Evolutionary conservation across 2,113 vertebrate species (phyloP).

Genomic region (Rhinoderma darwinii): DNA sequence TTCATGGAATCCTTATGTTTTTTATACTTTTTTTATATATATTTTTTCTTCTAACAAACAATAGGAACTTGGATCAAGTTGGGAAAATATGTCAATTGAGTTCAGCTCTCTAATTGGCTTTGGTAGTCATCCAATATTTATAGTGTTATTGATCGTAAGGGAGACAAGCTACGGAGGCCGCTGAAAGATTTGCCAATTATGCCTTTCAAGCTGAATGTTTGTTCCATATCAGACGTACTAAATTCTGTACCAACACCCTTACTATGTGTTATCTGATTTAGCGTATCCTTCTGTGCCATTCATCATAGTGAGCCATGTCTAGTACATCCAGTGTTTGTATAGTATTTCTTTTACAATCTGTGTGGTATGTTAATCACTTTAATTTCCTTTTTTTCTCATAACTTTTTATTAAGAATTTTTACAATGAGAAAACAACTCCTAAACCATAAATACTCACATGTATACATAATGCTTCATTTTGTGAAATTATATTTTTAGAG

Average conservation of each 20-base stretch:
- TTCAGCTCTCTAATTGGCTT: constrained; percentile 15
- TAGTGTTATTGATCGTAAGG: constrained; percentile 24
- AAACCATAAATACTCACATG: too few relatives aligned
- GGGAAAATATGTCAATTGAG: constrained; percentile 6
- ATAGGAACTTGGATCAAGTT: background rate
- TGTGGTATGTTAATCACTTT: background rate
- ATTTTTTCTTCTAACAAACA: background rate
- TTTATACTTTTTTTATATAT: too few relatives aligned
- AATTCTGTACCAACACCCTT: background rate
- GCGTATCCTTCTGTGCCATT: constrained; percentile 17
- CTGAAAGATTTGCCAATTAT: constrained; percentile 41
- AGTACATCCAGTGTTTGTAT: background rate
- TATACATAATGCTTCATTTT: too few relatives aligned
- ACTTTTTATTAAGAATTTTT: too few relatives aligned
- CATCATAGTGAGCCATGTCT: background rate
- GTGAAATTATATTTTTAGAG: too few relatives aligned
- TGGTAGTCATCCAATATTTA: constrained; percentile 35
- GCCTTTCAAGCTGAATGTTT: constrained; percentile 7
- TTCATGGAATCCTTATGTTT: background rate
- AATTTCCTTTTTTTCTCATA: too few relatives aligned
- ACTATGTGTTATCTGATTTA: constrained; percentile 21
- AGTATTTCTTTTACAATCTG: background rate
- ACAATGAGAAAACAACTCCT: too few relatives aligned
- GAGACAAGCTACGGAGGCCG: background rate
- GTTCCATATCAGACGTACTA: background rate